Evolutionary conservation across 2,797 vertebrate genomes (phyloP).

Genomic region (Zenarchopterus dispar): DNA sequence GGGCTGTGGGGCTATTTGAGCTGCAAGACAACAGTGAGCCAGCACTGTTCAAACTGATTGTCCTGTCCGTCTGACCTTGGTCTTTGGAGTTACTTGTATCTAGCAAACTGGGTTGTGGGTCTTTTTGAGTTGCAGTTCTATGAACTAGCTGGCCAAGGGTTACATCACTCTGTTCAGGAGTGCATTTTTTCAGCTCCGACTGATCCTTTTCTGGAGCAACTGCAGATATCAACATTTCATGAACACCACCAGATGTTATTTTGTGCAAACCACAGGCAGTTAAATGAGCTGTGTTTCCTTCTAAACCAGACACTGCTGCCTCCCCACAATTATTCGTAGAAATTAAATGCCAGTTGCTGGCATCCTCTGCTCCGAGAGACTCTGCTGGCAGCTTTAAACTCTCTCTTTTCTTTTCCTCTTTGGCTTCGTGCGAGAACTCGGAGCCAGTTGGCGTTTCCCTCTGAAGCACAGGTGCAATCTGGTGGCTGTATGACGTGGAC

Average conservation of each 20-base stretch:
- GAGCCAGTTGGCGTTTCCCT: slow-evolving; percentile 64
- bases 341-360: slow-evolving; percentile 59
- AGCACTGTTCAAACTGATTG: slow-evolving; percentile 24
- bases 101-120: slow-evolving; percentile 37
- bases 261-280: slow-evolving; percentile 42
- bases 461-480: slow-evolving; percentile 75
- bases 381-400: slow-evolving; percentile 38
- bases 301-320: slow-evolving; percentile 34
- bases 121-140: slow-evolving; percentile 35
- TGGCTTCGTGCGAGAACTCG: slow-evolving; percentile 24
- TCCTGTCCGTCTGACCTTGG: slow-evolving; percentile 16
- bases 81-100: slow-evolving; percentile 42
- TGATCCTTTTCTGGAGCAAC: slow-evolving; percentile 38
- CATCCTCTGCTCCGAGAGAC: slow-evolving; percentile 22
- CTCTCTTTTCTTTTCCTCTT: slow-evolving; percentile 29
- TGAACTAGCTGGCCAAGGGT: slow-evolving; percentile 27
- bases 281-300: slow-evolving; percentile 47
- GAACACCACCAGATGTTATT: slow-evolving; percentile 56
- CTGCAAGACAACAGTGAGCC: slow-evolving; percentile 24
- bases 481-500: slow-evolving; percentile 37
- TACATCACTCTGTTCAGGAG: slow-evolving; percentile 16
- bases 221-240: slow-evolving; percentile 46
- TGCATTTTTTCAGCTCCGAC: slow-evolving; percentile 36
- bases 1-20: slow-evolving; percentile 24
- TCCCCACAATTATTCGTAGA: slow-evolving; percentile 34